A percentile compares a stretch with the other conserved stretches of the same genome.
Conservation (phyloP, 2,888 invertebrate genomes). For the Cephus runcator region DNA sequence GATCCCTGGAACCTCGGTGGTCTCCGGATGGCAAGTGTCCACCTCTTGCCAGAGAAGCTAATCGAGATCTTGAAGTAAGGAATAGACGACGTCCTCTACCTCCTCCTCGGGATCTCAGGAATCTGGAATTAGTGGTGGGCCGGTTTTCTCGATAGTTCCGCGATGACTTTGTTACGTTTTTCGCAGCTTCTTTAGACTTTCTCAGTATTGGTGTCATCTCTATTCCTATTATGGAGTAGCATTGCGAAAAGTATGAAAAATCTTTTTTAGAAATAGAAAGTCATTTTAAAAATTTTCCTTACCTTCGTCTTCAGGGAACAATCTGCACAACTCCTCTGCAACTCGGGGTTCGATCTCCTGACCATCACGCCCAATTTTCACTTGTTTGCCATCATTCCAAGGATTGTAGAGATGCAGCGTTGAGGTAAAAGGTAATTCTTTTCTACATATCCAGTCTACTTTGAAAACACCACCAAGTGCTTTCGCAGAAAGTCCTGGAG, state of each 20-base stretch:
- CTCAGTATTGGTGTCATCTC: constrained; percentile 89
- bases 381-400: constrained; percentile 98
- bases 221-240: constrained; percentile 64
- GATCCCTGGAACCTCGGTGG: constrained; percentile 55
- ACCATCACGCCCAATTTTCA: constrained; percentile 98
- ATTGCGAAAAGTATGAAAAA: not conserved
- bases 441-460: constrained; percentile 96
- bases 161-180: constrained; percentile 70
- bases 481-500: constrained; percentile 91
- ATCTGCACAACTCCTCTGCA: constrained; percentile 91
- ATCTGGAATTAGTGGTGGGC: constrained; percentile 55
- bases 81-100: constrained; percentile 71
- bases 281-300: constrained; percentile 8
- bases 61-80: constrained; percentile 73
- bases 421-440: constrained; percentile 91
- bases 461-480: constrained; percentile 96
- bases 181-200: constrained; percentile 86
- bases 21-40: constrained; percentile 51
- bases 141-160: constrained; percentile 67
- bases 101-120: constrained; percentile 55
- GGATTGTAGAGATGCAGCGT: constrained; percentile 95
- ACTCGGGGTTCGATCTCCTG: constrained; percentile 97
- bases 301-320: constrained; percentile 93
- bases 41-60: constrained; percentile 64
- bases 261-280: not conserved